Evolutionary conservation across 2,113 vertebrate genomes (phyloP), one percentile per base, ranked within the genome.

Genomic region (Solea solea): DNA sequence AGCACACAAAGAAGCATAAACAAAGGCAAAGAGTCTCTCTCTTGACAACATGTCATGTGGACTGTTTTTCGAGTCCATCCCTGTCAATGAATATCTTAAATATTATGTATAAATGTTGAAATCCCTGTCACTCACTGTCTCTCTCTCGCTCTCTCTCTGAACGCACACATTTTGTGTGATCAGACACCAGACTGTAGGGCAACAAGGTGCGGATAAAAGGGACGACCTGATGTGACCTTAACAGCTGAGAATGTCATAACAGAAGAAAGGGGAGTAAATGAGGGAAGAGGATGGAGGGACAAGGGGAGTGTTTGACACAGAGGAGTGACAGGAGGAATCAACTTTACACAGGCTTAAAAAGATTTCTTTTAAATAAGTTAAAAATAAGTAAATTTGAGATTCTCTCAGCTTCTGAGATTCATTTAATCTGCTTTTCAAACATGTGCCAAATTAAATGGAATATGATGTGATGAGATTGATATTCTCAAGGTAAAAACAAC

Each of bases 211-310:
- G 48, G 69, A 71, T 69, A 51, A 79, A 80, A 75, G 69, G 44
- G 50, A 59, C 10, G 63, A 74, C 78, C 70, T 9, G n/a, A 46
- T 8, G 25, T 68, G 80, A 80, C 48, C 3, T 3, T 2, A 68
- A 39, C 84, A 89, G 84, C 83, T 88, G 83, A 76, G 79, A 74
- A 87, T 91, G 78, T 87, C 68, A 65, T 63, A 49, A 53, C 41
- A 66, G 51, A 71, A 64, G 48, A 54, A 58, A 46, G 9, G 58
- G 59, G 58, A 63, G 48, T 27, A 62, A 68, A 16, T 63, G 41
- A n/a, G 5, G n/a, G 16, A 49, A 40, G 34, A 34, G 34, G 34
- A 34, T 21, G 21, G 21, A 21, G 21, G 21, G 21, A 21, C 21
- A 44, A 34, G 34, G 34, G 34, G 34, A 34, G 34, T 34, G 34